Evolutionary conservation across 2,888 invertebrate species (phyloP).

Genomic region (Clostera curtula): DNA sequence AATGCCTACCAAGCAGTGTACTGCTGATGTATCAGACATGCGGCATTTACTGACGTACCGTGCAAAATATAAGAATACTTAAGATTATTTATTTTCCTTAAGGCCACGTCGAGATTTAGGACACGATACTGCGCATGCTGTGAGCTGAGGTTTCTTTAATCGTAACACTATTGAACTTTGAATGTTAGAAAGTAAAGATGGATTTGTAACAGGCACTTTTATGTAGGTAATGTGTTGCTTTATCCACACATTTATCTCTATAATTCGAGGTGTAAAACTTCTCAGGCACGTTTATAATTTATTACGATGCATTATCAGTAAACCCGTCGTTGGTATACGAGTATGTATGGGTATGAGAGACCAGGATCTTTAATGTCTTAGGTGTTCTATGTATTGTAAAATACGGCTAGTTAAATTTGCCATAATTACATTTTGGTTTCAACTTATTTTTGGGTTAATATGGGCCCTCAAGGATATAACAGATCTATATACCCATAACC

Average conservation of each 20-base stretch:
- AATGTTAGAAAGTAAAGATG: slow-evolving; percentile 11
- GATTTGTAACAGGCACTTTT: slow-evolving; percentile 9
- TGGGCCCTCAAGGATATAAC: too few species aligned
- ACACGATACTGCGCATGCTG: slow-evolving; percentile 16
- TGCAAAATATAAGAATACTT: slow-evolving; percentile 7
- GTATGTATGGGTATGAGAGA: too few species aligned
- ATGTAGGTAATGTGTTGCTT: slow-evolving; percentile 1
- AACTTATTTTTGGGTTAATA: too few species aligned
- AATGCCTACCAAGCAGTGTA: too few species aligned
- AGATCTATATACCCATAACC: too few species aligned
- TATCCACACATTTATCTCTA: slow-evolving; percentile 10
- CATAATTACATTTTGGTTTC: too few species aligned
- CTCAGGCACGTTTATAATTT: slow-evolving; percentile 16
- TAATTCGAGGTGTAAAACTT: slow-evolving; percentile 18
- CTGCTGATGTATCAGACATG: too few species aligned
- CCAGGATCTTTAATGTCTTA: too few species aligned
- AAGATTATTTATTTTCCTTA: slow-evolving; percentile 8
- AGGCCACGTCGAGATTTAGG: slow-evolving; percentile 14
- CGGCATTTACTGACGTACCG: neutral
- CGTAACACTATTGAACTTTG: slow-evolving; percentile 12
- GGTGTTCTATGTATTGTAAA: too few species aligned
- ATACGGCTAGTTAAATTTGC: too few species aligned
- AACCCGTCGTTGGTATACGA: too few species aligned
- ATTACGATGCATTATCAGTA: slow-evolving; percentile 22
- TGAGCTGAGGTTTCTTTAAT: slow-evolving; percentile 16